Evolutionary conservation across 2,113 vertebrate species (phyloP).

Genomic region (Cyanoliseus patagonus): DNA sequence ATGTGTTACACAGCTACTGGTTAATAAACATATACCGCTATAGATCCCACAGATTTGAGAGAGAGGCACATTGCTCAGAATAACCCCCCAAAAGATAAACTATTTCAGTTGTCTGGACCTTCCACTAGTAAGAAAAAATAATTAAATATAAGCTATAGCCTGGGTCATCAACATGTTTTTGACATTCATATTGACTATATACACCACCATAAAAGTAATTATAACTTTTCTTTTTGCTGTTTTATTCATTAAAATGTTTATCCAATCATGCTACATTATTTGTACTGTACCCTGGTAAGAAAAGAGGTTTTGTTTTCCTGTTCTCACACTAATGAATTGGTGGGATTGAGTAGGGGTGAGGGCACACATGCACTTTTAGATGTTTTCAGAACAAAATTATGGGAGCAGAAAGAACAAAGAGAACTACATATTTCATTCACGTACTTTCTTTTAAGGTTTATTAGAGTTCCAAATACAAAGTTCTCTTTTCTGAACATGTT

Average conservation of each 20-base stretch:
- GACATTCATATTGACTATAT: neutral
- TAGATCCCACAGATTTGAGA: neutral
- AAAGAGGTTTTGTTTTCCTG: neutral
- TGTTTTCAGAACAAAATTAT: neutral
- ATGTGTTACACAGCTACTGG: neutral
- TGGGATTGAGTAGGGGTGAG: neutral
- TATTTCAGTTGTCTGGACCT: neutral
- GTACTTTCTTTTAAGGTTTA: neutral
- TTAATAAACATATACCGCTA: accelerated
- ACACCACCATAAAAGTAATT: neutral
- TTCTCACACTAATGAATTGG: neutral
- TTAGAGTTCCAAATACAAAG: neutral
- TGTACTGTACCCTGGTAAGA: neutral
- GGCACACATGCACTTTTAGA: neutral
- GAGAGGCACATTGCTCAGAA: neutral
- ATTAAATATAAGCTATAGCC: neutral
- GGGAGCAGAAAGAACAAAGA: conserved; percentile 43
- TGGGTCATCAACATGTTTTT: neutral
- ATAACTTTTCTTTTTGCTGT: neutral
- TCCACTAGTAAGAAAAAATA: neutral
- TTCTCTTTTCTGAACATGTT: neutral
- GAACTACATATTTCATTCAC: neutral
- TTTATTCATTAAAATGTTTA: neutral
- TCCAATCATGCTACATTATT: neutral
- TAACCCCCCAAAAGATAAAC: neutral